Base-by-base conservation (phyloP, 2,888 invertebrate genomes). In the Nomada ruficornis region DNA sequence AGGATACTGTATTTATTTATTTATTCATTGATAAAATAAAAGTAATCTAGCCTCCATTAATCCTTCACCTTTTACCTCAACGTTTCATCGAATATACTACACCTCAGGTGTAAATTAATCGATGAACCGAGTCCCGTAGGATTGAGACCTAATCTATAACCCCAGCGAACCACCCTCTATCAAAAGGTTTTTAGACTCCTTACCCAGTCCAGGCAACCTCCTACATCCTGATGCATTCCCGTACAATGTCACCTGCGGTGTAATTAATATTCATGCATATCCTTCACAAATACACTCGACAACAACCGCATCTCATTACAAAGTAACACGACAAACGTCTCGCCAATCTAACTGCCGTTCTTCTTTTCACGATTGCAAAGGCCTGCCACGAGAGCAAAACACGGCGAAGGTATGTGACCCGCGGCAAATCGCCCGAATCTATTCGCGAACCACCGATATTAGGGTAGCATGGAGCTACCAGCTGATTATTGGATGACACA, bases 221-320 rank as follows among this genome's bases (percentile, higher is more conserved):
- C 86, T 93, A 62, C 54, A 20, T 55, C 70, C 73, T 91, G 88
- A 89, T 94, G 88, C 71, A 80, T 69, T 79, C 93, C 93, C 93
- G 91, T 77, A 84, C 87, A 84, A 83, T 93, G 94, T 94, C 93
- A 93, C 92, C 92, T 91, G 89, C 89, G 88, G 87, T 92, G 91
- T 93, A 93, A 93, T 94, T 93, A 94, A 93, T 94, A 93, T 93
- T 93, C 94, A 93, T 93, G 91, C 83, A 86, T 88, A 80, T 82
- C 76, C 78, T 80, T 86, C 74, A 71, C 77, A 81, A 70, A 83
- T 86, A 85, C 82, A 88, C 88, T 82, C 77, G 68, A 55, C 67
- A 63, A 60, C 52, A 36, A 42, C 63, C 74, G 69, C 65, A 26
- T 47, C 18, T 36, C 70, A 5, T 60, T 60, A 36, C 47, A 20